Evolutionary conservation across 2,797 vertebrate species (phyloP), one percentile per base, ranked within the genome.

Genomic region (Graptemys geographica): DNA sequence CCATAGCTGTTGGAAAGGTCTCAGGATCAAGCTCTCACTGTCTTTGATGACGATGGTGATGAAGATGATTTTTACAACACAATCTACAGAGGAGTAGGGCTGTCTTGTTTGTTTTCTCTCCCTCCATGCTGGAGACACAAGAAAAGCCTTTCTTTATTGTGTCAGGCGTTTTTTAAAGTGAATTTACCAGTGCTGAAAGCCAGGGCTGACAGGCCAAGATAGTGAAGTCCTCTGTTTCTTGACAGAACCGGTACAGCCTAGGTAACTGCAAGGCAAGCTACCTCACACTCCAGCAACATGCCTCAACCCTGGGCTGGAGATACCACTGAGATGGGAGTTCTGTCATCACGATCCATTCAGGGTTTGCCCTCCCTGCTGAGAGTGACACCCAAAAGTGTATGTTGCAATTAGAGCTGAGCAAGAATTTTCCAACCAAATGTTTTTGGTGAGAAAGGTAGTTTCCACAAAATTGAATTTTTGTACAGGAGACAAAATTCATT

Each of bases 191-290:
- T 81, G 55, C 76, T 65, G 53, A 84, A 88, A 47, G n/a, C n/a
- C 47, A 49, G 15, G 11, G 23, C 31, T 89, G 89, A 79, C 19
- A 19, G 27, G 9, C 9, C 16, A 11, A 13, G 57, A 19, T 44
- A n/a, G 2, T 49, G 33, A 69, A 7, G 3, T n/a, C 12, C 81
- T 37, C 11, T 3, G 41, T 18, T n/a, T 55, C 56, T 6, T 79
- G 56, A 83, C 0, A 0, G 18, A 84, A 37, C 9, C 3, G 18
- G 27, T 53, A 27, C 19, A n/a, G 33, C 52, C 6, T 41, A 23
- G 11, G 9, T 10, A 11, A n/a, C 65, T 88, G 19, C 15, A 59
- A 47, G 47, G 21, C 6, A 15, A 44, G 27, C 8, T 19, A 3
- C 7, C 18, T 9, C 76, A 72, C 1, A 21, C 19, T 51, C 4